phyloP scores from a whole-genome alignment of 1,140 invertebrate species.

The Drosophila sturtevanti region DNA sequence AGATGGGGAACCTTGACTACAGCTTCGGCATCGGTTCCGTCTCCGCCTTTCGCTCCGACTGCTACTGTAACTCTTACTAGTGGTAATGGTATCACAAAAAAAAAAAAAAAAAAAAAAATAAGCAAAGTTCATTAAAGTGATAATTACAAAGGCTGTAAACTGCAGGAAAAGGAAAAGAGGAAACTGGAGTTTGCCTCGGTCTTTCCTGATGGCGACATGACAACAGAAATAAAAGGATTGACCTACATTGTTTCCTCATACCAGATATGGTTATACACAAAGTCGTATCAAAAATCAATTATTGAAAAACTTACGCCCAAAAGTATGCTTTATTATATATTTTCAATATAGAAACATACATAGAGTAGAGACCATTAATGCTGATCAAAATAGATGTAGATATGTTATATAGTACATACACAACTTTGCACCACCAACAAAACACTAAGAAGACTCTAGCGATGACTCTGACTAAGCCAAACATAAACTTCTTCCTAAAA shows the following conservation, averaged over 20 bases:
- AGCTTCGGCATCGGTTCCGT: background rate
- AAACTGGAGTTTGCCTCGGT: background rate
- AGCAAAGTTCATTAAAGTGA: conserved; percentile 80
- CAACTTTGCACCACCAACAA: too few species aligned
- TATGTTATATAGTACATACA: too few species aligned
- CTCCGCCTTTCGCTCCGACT: background rate
- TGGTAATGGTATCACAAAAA: conserved; percentile 44
- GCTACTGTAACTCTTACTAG: background rate
- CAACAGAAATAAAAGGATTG: background rate
- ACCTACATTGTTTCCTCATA: background rate
- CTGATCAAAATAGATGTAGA: too few species aligned
- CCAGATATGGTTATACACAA: background rate
- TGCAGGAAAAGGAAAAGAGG: conserved; percentile 25
- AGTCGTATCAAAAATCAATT: background rate
- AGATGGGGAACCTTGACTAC: background rate
- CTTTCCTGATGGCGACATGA: background rate
- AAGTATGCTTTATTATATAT: background rate
- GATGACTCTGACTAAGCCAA: too few species aligned
- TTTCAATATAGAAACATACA: background rate
- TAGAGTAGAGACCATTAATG: too few species aligned
- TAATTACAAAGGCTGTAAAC: conserved; percentile 74
- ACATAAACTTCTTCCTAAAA: too few species aligned
- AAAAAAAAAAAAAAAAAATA: conserved; percentile 18
- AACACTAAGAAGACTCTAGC: too few species aligned
- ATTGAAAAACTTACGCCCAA: background rate